Base-by-base conservation (phyloP, 2,113 vertebrate genomes). In the Eulemur macaco region DNA sequence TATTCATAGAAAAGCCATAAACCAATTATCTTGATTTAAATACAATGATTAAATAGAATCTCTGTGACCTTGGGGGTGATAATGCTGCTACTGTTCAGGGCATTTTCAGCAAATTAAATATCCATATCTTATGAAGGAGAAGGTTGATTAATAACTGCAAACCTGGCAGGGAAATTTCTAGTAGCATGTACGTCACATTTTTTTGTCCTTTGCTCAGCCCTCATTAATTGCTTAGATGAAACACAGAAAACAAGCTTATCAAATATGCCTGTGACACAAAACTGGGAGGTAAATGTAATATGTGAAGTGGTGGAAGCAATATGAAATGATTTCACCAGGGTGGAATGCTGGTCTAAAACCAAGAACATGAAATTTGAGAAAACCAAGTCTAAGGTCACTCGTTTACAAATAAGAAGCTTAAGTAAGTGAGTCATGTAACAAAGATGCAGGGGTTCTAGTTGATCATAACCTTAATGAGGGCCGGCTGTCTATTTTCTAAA, bases 211-310 rank as follows among this genome's bases (percentile, higher is more conserved):
- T 93, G 88, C 80, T 82, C 77, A 39, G 37, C 8, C 42, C 34
- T 96, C 83, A 87, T 95, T 97, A 94, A 83, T 52, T 56, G 50
- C 42, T 74, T 89, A 45, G 54, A 47, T 92, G 77, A 95, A 95
- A 91, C 21, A 34, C 4, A 80, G 50, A 78, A 82, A 50, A 81
- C 42, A 96, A 76, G 54, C 89, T 97, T 94, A 97, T 95, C 73
- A 71, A 64, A 68, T 27, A 66, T 71, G n/a, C 20, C 29, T 39
- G 8, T 92, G 93, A 91, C 82, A 76, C 86, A 91, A 85, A 92
- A 21, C 74, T 94, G 56, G 91, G 68, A 94, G n/a, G 56, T 63
- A 73, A 50, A 60, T 7, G 2, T 77, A 37, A 60, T 89, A 54
- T 18, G 52, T 58, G 47, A 20, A 18, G 45, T 56, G 66, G 87